These are phyloP conservation scores for Erebia palarica DNA, from an alignment of 2,888 invertebrate species.

Conservation along the genomic window DNA sequence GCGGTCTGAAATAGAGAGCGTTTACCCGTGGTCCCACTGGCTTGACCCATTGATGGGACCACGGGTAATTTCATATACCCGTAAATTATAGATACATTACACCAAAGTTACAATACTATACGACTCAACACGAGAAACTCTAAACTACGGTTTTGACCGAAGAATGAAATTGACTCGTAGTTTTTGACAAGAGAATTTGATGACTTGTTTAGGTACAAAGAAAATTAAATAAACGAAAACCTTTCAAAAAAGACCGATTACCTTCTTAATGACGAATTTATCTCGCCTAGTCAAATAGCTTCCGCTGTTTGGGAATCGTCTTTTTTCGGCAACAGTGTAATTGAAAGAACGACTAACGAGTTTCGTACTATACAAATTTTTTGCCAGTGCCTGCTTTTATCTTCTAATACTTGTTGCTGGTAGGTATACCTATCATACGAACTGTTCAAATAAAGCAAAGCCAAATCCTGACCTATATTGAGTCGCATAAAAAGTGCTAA, in stretches of 20 bases:
- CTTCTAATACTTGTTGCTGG: background rate
- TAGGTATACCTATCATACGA: background rate
- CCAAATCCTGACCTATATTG: too few species aligned
- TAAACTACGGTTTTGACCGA: background rate
- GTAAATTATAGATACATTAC: too few species aligned
- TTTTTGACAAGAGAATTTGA: background rate
- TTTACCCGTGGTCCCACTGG: too few species aligned
- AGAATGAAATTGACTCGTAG: background rate
- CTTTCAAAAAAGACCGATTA: constrained; percentile 13
- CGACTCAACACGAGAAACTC: too few species aligned
- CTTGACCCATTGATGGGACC: too few species aligned
- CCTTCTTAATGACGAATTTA: constrained; percentile 17
- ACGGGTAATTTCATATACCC: too few species aligned
- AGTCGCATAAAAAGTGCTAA: background rate
- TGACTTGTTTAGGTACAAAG: background rate
- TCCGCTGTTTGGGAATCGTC: constrained; percentile 15
- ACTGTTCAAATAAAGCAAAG: too few species aligned
- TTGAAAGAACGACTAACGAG: constrained; percentile 17
- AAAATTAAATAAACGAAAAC: constrained; percentile 8
- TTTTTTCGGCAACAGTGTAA: constrained; percentile 19
- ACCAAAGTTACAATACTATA: too few species aligned
- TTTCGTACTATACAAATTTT: constrained; percentile 8
- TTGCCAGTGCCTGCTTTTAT: background rate
- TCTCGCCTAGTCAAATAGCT: constrained; percentile 16
- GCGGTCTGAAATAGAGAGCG: too few species aligned